Base-by-base conservation (phyloP, 2,797 vertebrate genomes). In the Urocyon cinereoargenteus region DNA sequence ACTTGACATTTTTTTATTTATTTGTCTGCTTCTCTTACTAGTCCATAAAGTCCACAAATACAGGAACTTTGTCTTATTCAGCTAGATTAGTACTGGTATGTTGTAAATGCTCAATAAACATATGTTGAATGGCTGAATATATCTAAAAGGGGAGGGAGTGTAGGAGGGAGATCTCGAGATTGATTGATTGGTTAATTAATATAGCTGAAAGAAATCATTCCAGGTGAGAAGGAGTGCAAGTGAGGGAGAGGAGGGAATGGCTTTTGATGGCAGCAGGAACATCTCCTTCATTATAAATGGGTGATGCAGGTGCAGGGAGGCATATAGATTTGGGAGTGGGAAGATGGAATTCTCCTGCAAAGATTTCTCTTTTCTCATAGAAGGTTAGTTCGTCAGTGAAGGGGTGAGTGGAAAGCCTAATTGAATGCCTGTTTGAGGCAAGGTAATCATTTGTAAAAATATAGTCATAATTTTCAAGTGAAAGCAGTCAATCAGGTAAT, bases 1-100 rank as follows among this genome's bases (percentile, higher is more conserved):
- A 81, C 53, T 88, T 94, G 91, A 57, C 21, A 59, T 75, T 96
- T 97, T 96, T 93, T 78, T 66, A 51, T n/a, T 84, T 92, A 28
- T 87, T 86, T 59, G 34, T 86, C 24, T 77, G 15, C 16, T 59
- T 92, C 59, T 90, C 4, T 83, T 97, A 70, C 40, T 86, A 94
- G n/a, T 59, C 40, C 40, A 57, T 91, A 89, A 45, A 91, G 49
- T 66, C 21, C 22, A 61, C 6, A 10, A 94, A 26, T 14, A 53
- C 19, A 82, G 15, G 18, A 55, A 85, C 72, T 88, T 92, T 95
- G 64, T 87, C 57, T 87, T 90, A 26, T 24, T 75, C 53, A 96
- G 21, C 36, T 87, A 81, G 68, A 34, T 82, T 90, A 90, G 45
- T 87, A 66, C 22, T 78, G 72, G 51, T 57, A 79, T 34, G 31